Evolutionary conservation across 2,888 invertebrate genomes (phyloP), one percentile per base, ranked within the genome.

Genomic region (Steinernema hermaphroditum): DNA sequence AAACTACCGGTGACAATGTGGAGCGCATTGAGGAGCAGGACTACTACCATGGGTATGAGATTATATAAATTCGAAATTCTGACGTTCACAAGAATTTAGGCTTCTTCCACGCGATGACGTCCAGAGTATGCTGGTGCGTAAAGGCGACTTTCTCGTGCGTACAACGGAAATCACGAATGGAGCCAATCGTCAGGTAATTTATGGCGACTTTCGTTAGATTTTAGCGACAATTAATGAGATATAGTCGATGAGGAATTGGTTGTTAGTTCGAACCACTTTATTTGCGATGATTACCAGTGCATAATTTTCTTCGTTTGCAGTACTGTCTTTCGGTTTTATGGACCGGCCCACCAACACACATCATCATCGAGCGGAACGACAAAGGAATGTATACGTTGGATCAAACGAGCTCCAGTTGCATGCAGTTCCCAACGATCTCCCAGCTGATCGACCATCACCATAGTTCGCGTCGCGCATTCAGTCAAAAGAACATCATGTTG

Each of bases 241-340:
- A 14, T 43, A 14, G 14, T 43, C 14, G 9, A 43, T 43, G 12
- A n/a, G 12, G 19, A 49, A 49, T 49, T 19, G 19, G 19, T n/a
- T 6, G 49, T n/a, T n/a, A n/a, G 6, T 49, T 49, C 43, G 46
- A 46, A 46, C 16, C 8, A 19, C 46, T n/a, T 46, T n/a, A 9
- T 41, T 41, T 41, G 8, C 41, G 14, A 9, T 41, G 41, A 41
- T 41, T 41, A n/a, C n/a, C n/a, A n/a, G n/a, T n/a, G n/a, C n/a
- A n/a, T 41, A 9, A 9, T 41, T 41, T 41, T 74, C 29, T 14
- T 37, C 27, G 6, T 70, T 1, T 72, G 34, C n/a, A 74, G 74
- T 62, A 41, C 29, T 74, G 74, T 37, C 32, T 74, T 32, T 74
- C 73, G 14, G 74, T 74, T n/a, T 34, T n/a, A 16, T 73, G 74